A percentile compares a stretch with the other conserved stretches of the same genome.
Evolutionary conservation across 2,113 vertebrate species (phyloP).

Genomic region (Peromyscus polionotus): DNA sequence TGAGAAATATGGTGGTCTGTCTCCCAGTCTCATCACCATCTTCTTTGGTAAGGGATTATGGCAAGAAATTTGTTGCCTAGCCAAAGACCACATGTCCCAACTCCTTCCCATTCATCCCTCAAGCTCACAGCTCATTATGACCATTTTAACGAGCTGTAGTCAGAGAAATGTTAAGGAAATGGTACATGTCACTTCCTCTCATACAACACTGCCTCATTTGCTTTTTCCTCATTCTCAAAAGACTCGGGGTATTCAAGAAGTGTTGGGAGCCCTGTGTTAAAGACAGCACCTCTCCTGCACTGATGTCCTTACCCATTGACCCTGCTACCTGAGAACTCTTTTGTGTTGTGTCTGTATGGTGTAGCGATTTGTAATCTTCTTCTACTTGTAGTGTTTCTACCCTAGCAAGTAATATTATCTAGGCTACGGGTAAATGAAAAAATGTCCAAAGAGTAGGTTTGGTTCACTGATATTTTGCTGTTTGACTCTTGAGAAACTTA

Average conservation of each 20-base stretch:
- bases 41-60: not conserved
- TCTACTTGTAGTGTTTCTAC: not conserved
- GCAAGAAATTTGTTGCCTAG: not conserved
- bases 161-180: not conserved
- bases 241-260: not conserved
- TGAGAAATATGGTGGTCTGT: constrained; percentile 22
- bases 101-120: not conserved
- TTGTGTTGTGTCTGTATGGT: not conserved
- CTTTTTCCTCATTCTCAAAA: not conserved
- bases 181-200: not conserved
- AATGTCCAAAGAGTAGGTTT: not conserved
- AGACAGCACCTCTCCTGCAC: not conserved
- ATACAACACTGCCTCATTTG: not conserved
- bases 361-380: not conserved
- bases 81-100: not conserved
- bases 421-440: not conserved
- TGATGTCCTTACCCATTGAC: not conserved
- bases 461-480: not conserved
- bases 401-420: not conserved
- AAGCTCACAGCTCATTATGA: not conserved
- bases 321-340: not conserved
- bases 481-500: not conserved
- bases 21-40: not conserved
- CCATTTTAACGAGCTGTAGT: not conserved
- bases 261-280: not conserved